Evolutionary conservation across 1,140 invertebrate species (phyloP).

Genomic region (Tetramorium alpestre): DNA sequence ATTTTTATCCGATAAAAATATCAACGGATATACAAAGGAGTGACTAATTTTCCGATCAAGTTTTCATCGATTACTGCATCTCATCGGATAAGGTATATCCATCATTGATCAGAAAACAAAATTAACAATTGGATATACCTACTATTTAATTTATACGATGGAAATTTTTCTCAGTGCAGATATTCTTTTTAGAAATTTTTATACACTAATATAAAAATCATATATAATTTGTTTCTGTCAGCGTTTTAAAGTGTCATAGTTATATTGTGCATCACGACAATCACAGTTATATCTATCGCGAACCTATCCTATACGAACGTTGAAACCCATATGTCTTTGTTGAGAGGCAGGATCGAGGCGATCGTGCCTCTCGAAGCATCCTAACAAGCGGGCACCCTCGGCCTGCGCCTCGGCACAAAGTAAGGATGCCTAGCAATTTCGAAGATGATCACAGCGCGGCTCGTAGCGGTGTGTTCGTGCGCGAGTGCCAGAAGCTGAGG

Average conservation of each 20-base stretch:
- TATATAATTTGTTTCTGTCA: background rate
- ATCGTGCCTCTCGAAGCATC: constrained; percentile 35
- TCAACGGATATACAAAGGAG: too few relatives aligned
- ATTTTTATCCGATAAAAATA: too few relatives aligned
- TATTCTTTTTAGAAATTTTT: background rate
- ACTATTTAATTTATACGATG: too few relatives aligned
- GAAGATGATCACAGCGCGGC: constrained; percentile 51
- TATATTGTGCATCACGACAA: background rate
- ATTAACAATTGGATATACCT: too few relatives aligned
- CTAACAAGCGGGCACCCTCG: constrained; percentile 33
- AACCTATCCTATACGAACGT: background rate
- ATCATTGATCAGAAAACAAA: too few relatives aligned
- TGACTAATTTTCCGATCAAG: too few relatives aligned
- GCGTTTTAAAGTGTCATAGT: too few relatives aligned
- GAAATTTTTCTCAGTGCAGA: background rate
- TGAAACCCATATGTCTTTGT: constrained; percentile 1
- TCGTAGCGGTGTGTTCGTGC: background rate
- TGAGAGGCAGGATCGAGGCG: constrained; percentile 12
- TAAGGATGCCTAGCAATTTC: constrained; percentile 30
- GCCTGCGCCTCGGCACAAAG: background rate
- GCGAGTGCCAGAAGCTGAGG: background rate
- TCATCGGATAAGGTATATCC: too few relatives aligned
- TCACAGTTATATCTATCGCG: background rate
- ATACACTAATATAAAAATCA: background rate
- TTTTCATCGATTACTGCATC: too few relatives aligned